A percentile compares a stretch with the other conserved stretches of the same genome.
Evolutionary conservation across 2,113 vertebrate genomes (phyloP).

Genomic region (Ammodytes dubius): DNA sequence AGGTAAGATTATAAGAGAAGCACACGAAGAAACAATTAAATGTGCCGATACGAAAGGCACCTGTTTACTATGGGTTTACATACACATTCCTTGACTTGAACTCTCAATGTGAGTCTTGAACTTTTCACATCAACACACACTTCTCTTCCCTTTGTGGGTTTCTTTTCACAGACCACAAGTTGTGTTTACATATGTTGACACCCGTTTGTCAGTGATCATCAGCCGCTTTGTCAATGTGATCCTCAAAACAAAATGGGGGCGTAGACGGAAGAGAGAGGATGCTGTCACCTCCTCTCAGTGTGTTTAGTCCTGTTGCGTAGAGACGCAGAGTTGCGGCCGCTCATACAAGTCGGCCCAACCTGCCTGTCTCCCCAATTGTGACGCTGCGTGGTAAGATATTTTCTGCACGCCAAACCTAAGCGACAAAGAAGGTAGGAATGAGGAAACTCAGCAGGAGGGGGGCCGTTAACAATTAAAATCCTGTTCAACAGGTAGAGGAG

Average conservation of each 20-base stretch:
- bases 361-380: conserved; percentile 72
- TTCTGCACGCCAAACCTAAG: conserved; percentile 30
- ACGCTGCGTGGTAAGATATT: conserved; percentile 42
- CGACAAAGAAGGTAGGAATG: conserved; percentile 76
- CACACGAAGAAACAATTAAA: background rate
- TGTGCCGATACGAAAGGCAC: too few species aligned
- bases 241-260: background rate
- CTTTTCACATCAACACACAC: conserved; percentile 29
- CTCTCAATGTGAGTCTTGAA: conserved; percentile 35
- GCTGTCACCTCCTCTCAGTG: conserved; percentile 19
- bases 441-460: conserved; percentile 74
- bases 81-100: conserved; percentile 16
- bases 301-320: conserved; percentile 36
- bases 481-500: conserved; percentile 35
- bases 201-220: conserved; percentile 2
- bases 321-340: background rate
- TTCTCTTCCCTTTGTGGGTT: background rate
- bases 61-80: background rate
- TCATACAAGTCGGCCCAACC: conserved; percentile 51
- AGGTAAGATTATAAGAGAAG: conserved; percentile 84
- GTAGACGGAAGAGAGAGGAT: conserved; percentile 25
- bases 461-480: conserved; percentile 63
- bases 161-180: background rate
- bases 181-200: conserved; percentile 16
- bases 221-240: conserved; percentile 42